Evolutionary conservation across 2,113 vertebrate genomes (phyloP), one percentile per base, ranked within the genome.

Genomic region (Bettongia penicillata): DNA sequence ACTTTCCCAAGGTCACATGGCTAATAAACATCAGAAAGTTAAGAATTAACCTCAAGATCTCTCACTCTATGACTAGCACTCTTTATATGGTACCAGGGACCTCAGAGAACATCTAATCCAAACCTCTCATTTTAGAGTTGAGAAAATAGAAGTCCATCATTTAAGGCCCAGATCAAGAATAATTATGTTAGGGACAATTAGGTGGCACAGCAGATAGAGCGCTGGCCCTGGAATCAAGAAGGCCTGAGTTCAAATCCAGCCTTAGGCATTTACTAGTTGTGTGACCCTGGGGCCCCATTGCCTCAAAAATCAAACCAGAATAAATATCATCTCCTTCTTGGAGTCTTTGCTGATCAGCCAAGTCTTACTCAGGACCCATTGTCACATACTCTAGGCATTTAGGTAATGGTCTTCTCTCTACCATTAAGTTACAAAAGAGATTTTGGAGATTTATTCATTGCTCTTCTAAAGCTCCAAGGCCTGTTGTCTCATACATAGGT

Each of bases 301-400:
- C 31, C 61, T 68, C 61, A 68, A 68, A 68, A 37, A 57, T 3
- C 14, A 77, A 37, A 68, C 0, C 3, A 77, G 26, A 7, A 43
- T 43, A 84, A 43, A 28, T 23, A 84, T 23, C n/a, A 43, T 84
- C n/a, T 96, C 90, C n/a, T 96, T 51, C 90, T 90, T 50, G 28
- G 96, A 96, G 89, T 8, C 51, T 95, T 92, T 68, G 84, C 51
- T 57, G 93, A 92, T 93, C 16, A 49, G 51, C 68, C 55, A n/a
- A 53, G 37, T 26, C 55, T 6, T 84, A 84, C n/a, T 43, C 19
- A 84, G 68, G n/a, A 43, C 16, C 14, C 68, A 23, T 23, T 84
- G 68, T 84, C 19, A 43, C 19, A 23, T 22, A 43, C 68, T 43
- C 19, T 84, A 19, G 31, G 1, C 26, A 43, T 84, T 84, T 43